Conservation (phyloP, 2,888 invertebrate species). For the Tachina lurida region DNA sequence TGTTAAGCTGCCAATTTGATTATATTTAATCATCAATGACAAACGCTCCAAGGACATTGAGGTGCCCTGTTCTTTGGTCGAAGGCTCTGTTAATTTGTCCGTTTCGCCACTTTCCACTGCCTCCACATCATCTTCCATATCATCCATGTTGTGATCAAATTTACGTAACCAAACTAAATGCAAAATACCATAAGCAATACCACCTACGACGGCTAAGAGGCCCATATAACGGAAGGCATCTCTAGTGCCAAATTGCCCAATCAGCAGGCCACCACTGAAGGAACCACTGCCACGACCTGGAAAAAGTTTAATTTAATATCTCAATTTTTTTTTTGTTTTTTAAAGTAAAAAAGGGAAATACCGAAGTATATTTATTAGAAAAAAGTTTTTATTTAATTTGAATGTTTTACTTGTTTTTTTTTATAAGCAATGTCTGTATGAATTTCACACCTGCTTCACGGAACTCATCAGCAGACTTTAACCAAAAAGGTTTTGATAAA, state of each 20-base stretch:
- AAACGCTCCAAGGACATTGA: conserved; percentile 89
- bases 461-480: too few relatives aligned
- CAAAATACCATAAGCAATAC: conserved; percentile 87
- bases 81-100: conserved; percentile 87
- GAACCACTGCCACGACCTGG: conserved; percentile 91
- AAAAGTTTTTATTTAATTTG: too few relatives aligned
- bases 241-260: conserved; percentile 89
- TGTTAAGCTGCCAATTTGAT: conserved; percentile 89
- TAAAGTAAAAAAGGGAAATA: neutral
- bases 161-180: conserved; percentile 89
- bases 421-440: too few relatives aligned
- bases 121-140: conserved; percentile 81
- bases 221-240: conserved; percentile 92
- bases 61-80: conserved; percentile 87
- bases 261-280: conserved; percentile 90
- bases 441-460: too few relatives aligned
- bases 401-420: too few relatives aligned
- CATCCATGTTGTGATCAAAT: conserved; percentile 83
- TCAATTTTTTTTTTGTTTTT: neutral
- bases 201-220: conserved; percentile 88
- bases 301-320: neutral
- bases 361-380: neutral
- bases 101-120: conserved; percentile 85
- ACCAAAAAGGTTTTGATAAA: neutral
- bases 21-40: conserved; percentile 89